Evolutionary conservation across 2,113 vertebrate genomes (phyloP).

Genomic region (Himantopus leucocephalus): DNA sequence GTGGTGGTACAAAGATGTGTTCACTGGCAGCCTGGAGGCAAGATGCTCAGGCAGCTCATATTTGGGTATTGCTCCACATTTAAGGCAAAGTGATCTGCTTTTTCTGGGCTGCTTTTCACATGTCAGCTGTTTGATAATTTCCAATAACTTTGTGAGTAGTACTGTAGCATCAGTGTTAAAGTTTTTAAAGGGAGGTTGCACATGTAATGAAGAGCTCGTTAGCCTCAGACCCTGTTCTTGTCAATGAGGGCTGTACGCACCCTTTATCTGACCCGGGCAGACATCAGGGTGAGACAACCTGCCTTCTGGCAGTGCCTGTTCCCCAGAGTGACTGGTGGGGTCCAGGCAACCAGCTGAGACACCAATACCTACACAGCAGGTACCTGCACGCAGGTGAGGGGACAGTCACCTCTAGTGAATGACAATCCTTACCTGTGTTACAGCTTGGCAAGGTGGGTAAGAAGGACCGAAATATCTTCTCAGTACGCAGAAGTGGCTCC

Average conservation of each 20-base stretch:
- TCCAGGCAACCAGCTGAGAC: not conserved
- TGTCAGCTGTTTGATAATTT: rapidly evolving
- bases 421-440: not conserved
- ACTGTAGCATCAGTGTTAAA: not conserved
- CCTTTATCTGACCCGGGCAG: rapidly evolving
- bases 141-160: not conserved
- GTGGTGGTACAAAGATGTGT: rapidly evolving
- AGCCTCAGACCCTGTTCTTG: not conserved
- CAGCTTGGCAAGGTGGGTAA: not conserved
- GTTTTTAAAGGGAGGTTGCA: not conserved
- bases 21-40: not conserved
- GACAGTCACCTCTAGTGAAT: not conserved
- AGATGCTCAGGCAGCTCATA: not conserved
- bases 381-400: not conserved
- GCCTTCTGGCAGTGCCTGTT: not conserved
- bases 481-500: not conserved
- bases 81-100: not conserved
- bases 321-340: rapidly evolving
- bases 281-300: too few species aligned
- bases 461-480: not conserved
- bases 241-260: not conserved
- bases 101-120: not conserved
- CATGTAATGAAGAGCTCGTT: too few species aligned
- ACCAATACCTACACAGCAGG: not conserved
- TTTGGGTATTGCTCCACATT: not conserved